A percentile compares a stretch with the other conserved stretches of the same genome.
phyloP scores from a whole-genome alignment of 1,140 invertebrate species.

The Melipona quadrifasciata region DNA sequence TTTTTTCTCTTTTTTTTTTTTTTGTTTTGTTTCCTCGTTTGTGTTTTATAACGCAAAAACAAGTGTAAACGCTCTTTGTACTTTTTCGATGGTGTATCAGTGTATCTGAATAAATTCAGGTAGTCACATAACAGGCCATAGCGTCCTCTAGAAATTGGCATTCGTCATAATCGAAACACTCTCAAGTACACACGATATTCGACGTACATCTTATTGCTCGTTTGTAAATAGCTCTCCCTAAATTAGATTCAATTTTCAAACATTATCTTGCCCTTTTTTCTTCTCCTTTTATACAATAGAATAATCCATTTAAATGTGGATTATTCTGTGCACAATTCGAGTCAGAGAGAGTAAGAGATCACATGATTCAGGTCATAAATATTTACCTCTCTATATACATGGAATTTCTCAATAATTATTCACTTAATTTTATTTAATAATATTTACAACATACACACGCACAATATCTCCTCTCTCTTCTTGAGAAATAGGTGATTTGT shows the following conservation, averaged over 20 bases:
- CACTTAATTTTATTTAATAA: conserved; percentile 67
- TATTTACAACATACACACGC: conserved; percentile 66
- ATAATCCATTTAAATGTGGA: background rate
- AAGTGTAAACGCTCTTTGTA: conserved; percentile 64
- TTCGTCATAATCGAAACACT: conserved; percentile 8
- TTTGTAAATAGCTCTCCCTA: conserved; percentile 37
- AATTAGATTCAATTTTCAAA: conserved; percentile 28
- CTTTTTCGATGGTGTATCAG: conserved; percentile 62
- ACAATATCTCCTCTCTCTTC: background rate
- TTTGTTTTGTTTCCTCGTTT: conserved; percentile 3
- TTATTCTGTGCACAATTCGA: conserved; percentile 22
- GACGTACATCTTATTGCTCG: conserved; percentile 57
- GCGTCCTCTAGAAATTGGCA: conserved; percentile 36
- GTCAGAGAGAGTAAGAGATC: background rate
- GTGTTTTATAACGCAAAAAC: conserved; percentile 41
- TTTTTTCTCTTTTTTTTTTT: background rate
- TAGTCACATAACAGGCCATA: conserved; percentile 2
- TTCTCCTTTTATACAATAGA: background rate
- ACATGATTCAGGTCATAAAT: conserved; percentile 35
- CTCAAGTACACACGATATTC: conserved; percentile 39
- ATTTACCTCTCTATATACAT: conserved; percentile 58
- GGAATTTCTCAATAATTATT: conserved; percentile 39
- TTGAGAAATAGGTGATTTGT: conserved; percentile 6
- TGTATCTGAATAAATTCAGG: conserved; percentile 53
- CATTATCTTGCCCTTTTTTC: background rate